Evolutionary conservation across 2,113 vertebrate species (phyloP), one percentile per base, ranked within the genome.

Genomic region (Cochlearius cochlearius): DNA sequence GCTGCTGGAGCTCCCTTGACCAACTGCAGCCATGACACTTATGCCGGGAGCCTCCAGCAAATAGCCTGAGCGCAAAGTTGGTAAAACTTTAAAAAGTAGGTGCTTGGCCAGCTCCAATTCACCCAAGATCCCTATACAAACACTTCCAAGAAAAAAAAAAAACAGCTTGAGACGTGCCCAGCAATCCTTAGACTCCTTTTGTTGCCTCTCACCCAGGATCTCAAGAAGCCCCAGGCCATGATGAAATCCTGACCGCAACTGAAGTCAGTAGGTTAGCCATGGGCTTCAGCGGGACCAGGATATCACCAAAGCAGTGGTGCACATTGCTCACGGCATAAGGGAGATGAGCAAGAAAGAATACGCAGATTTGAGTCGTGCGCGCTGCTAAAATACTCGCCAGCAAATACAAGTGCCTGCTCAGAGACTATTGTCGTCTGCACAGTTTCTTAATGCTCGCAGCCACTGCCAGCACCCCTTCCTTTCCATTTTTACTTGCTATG

Each of bases 281-380:
- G 36, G 36, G 25, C 45, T 73, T 79, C 66, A 58, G 34, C 0
- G 1, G 11, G 18, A 86, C 2, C 29, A 52, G n/a, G 49, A 71
- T 69, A n/a, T 9, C 41, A 47, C 36, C 34, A 23, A 7, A 52
- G 17, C 17, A 58, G 26, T 66, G 25, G 12, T 52, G 25, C 26
- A 23, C 7, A 4, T 32, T 52, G 10, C 52, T 82, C 27, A 22
- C 7, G 14, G 74, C 39, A 47, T 11, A 27, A 0, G 5, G 36
- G 49, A 74, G 27, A 50, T 1, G 8, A 78, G 27, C 2, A 7
- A n/a, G 36, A 91, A 14, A 78, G 56, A 66, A 41, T 18, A 47
- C 0, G 1, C 29, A 59, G 38, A 29, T 58, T 34, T 39, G 41
- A 52, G 58, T 76, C 1, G 1, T 36, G 56, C 26, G n/a, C 0